Percentiles rank a stretch among this genome's conserved stretches.
Evolutionary conservation across 2,797 vertebrate species (phyloP).

Genomic region (Spheniscus humboldti): DNA sequence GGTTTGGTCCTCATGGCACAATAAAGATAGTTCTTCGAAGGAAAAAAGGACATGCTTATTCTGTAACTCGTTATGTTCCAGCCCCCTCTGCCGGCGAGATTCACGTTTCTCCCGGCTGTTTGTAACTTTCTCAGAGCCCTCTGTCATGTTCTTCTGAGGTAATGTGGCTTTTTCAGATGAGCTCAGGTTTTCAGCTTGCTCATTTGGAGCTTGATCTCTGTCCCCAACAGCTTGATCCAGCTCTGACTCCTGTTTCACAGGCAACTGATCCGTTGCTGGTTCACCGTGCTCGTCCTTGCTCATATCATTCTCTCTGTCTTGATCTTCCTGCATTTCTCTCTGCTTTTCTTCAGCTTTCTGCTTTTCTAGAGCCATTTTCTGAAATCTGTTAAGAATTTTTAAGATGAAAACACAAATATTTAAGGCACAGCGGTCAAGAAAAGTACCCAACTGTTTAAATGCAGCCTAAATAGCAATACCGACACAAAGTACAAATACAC

Average conservation of each 20-base stretch:
- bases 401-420: background rate
- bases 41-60: constrained; percentile 73
- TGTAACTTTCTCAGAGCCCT: constrained; percentile 53
- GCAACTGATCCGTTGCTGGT: background rate
- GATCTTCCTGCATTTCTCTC: constrained; percentile 36
- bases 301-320: background rate
- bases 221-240: background rate
- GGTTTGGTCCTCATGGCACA: background rate
- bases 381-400: constrained; percentile 60
- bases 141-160: background rate
- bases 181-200: background rate
- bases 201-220: background rate
- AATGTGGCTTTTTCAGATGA: background rate
- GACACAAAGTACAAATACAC: background rate
- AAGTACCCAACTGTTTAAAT: background rate
- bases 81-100: constrained; percentile 85
- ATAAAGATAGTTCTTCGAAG: constrained; percentile 12
- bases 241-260: background rate
- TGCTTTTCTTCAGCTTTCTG: constrained; percentile 68
- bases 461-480: background rate
- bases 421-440: background rate
- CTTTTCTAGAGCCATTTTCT: constrained; percentile 73
- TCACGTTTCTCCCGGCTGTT: constrained; percentile 90
- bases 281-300: background rate
- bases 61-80: constrained; percentile 92